A percentile compares a stretch with the other conserved stretches of the same genome.
phyloP scores from a whole-genome alignment of 2,113 vertebrate species.

The Himantopus leucocephalus region DNA sequence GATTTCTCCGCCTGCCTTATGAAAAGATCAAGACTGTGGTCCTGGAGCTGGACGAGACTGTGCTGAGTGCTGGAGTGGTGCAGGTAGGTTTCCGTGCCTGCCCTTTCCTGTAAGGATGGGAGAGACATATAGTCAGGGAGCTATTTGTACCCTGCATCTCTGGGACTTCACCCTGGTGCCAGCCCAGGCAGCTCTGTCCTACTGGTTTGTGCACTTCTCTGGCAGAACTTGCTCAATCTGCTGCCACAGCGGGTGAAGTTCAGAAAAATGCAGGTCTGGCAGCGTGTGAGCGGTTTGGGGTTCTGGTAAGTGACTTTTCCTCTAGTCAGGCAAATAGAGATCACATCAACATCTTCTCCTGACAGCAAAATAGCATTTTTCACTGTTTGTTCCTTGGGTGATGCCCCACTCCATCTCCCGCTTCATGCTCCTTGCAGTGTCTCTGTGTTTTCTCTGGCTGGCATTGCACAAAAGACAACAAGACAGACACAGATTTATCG shows the following conservation, averaged over 20 bases:
- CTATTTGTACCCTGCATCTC: background rate
- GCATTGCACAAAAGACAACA: accelerated
- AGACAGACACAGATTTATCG: background rate
- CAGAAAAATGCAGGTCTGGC: constrained; percentile 81
- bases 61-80: constrained; percentile 82
- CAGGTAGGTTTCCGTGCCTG: constrained; percentile 62
- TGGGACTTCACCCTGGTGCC: background rate
- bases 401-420: accelerated
- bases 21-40: constrained; percentile 83
- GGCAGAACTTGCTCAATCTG: constrained; percentile 85
- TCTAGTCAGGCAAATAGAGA: no score
- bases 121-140: background rate
- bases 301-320: constrained; percentile 77
- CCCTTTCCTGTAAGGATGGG: background rate
- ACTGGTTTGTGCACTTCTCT: background rate
- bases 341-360: background rate
- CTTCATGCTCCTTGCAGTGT: background rate
- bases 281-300: constrained; percentile 86
- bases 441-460: accelerated
- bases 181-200: background rate
- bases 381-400: background rate
- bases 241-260: constrained; percentile 78
- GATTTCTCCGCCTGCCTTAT: constrained; percentile 85
- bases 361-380: background rate
- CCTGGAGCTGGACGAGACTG: constrained; percentile 82